Percentiles rank a stretch among this genome's conserved stretches.
These are phyloP conservation scores for Calameuta pallipes DNA, from an alignment of 2,888 invertebrate genomes.

Conservation along the genomic window DNA sequence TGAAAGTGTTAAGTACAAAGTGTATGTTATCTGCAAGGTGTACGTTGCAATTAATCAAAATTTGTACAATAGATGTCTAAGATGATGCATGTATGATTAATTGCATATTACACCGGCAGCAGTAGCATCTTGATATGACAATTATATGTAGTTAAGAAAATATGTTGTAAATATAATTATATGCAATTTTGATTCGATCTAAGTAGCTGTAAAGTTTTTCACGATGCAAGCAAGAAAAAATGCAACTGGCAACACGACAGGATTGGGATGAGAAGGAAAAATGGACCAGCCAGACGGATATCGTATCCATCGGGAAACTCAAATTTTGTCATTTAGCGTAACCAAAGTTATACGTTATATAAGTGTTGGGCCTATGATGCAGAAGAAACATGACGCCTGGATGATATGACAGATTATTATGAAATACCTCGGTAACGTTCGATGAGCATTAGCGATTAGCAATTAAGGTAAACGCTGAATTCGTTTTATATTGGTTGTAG, in stretches of 20 bases:
- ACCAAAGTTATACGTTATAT: constrained; percentile 40
- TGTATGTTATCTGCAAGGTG: background rate
- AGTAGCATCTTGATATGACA: background rate
- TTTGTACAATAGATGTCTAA: background rate
- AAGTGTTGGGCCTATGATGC: constrained; percentile 25
- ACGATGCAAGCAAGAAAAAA: background rate
- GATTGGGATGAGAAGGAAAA: background rate
- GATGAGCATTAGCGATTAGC: background rate
- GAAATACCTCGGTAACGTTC: constrained; percentile 37
- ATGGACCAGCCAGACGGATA: background rate
- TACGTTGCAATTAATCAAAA: background rate
- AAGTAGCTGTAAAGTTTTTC: background rate
- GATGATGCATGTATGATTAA: background rate
- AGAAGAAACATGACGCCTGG: constrained; percentile 11
- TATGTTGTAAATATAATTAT: constrained; percentile 18
- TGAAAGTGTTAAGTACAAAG: background rate
- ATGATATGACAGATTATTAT: constrained; percentile 29
- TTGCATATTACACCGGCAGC: background rate
- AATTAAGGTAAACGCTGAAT: constrained; percentile 34
- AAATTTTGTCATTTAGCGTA: constrained; percentile 28
- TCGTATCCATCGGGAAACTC: background rate
- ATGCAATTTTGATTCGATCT: background rate
- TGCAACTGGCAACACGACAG: background rate
- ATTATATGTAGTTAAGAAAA: background rate
- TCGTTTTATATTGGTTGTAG: constrained; percentile 40